phyloP scores from a whole-genome alignment of 2,113 vertebrate species.

The Neotragus moschatus region DNA sequence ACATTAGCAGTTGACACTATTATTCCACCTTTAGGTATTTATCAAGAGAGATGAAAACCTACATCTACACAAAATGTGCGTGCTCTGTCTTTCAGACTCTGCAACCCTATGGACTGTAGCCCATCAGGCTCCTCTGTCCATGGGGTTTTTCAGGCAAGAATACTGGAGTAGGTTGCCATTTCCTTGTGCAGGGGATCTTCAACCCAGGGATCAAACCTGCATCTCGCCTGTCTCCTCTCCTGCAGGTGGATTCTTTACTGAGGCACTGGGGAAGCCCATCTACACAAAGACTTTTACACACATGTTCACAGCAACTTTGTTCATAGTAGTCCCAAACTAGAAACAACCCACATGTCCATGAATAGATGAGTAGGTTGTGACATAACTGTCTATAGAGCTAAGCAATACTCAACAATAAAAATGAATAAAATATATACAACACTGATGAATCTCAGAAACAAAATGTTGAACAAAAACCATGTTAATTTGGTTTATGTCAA shows the following conservation, averaged over 20 bases:
- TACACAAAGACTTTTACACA: not conserved
- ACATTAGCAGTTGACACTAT: not conserved
- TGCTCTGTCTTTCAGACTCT: not conserved
- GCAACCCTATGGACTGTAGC: not conserved
- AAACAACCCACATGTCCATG: not conserved
- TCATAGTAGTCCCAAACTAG: not conserved
- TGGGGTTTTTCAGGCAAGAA: not conserved
- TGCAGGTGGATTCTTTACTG: not conserved
- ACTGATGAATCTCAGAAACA: not conserved
- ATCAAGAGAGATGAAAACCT: not conserved
- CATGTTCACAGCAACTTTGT: not conserved
- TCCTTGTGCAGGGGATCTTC: not conserved
- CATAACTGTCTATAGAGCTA: not conserved
- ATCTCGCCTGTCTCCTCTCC: not conserved
- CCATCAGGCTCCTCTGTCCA: not conserved
- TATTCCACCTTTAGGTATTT: not conserved
- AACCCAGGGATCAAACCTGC: not conserved
- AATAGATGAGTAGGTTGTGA: not conserved
- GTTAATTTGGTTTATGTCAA: not conserved
- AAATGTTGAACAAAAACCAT: not conserved
- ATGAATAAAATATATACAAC: not conserved
- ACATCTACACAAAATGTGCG: not conserved
- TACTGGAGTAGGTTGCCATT: not conserved
- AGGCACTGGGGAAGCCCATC: not conserved
- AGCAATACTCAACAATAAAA: not conserved